These are phyloP conservation scores for Rhineura floridana DNA, from an alignment of 2,113 vertebrate species.

Conservation along the genomic window DNA sequence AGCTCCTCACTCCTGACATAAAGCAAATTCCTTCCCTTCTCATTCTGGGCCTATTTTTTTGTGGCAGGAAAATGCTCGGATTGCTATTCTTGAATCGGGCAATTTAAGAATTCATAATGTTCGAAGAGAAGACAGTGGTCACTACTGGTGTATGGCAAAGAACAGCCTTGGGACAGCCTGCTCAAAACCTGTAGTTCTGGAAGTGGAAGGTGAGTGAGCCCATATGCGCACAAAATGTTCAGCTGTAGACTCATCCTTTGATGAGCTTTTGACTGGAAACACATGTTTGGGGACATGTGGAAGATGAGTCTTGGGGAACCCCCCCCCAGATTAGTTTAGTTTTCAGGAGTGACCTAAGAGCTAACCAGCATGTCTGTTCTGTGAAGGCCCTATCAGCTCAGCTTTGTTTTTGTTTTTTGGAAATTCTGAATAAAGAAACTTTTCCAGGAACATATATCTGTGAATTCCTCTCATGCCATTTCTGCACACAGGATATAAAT, in stretches of 20 bases:
- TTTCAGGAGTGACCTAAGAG: background rate
- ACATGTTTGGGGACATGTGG: accelerated
- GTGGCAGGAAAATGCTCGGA: slow-evolving; percentile 84
- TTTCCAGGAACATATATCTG: background rate
- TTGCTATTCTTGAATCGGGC: slow-evolving; percentile 91
- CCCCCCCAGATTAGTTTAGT: background rate
- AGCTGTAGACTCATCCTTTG: accelerated
- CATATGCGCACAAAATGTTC: background rate
- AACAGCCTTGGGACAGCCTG: slow-evolving; percentile 95
- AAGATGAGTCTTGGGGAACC: background rate
- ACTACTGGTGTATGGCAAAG: slow-evolving; percentile 92
- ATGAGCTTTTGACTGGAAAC: accelerated
- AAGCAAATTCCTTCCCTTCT: background rate
- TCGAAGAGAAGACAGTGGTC: slow-evolving; percentile 92
- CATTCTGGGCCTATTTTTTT: background rate
- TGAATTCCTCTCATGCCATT: background rate
- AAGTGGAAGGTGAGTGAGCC: slow-evolving; percentile 87
- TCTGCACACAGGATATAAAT: background rate
- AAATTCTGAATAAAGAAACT: background rate
- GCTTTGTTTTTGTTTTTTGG: background rate
- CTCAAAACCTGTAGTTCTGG: slow-evolving; percentile 88
- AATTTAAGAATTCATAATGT: slow-evolving; percentile 93
- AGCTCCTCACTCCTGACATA: background rate
- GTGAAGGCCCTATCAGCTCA: background rate
- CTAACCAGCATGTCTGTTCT: background rate